Evolutionary conservation across 2,113 vertebrate species (phyloP).

Genomic region (Taurulus bubalis): DNA sequence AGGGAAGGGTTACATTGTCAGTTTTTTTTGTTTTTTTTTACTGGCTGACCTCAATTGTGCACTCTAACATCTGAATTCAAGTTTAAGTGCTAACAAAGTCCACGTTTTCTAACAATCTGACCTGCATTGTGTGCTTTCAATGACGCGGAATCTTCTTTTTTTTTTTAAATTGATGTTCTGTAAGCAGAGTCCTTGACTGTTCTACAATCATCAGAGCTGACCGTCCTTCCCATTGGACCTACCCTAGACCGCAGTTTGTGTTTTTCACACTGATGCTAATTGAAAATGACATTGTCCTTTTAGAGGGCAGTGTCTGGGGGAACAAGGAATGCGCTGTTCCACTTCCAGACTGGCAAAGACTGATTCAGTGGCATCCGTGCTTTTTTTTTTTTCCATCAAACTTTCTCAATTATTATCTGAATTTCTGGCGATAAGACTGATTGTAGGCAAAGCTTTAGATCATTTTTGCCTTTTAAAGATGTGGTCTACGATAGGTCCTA

Average conservation of each 20-base stretch:
- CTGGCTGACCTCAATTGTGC: conserved; percentile 46
- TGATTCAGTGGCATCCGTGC: conserved; percentile 20
- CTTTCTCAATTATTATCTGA: neutral
- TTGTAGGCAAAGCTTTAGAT: neutral
- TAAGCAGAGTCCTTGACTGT: conserved; percentile 72
- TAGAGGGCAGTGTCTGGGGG: conserved; percentile 33
- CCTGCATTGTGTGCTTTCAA: conserved; percentile 64
- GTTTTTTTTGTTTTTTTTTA: conserved; percentile 20
- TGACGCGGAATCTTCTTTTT: conserved; percentile 54
- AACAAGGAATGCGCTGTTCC: conserved; percentile 48
- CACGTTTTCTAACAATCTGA: conserved; percentile 39
- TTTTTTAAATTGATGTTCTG: conserved; percentile 71
- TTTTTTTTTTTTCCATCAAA: neutral
- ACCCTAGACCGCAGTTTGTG: conserved; percentile 77
- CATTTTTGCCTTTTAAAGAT: conserved; percentile 4
- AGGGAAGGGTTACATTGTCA: conserved; percentile 22
- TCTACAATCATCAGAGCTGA: conserved; percentile 76
- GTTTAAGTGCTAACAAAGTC: neutral
- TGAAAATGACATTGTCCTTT: conserved; percentile 52
- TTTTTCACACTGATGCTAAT: conserved; percentile 53
- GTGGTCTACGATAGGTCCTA: conserved; percentile 83
- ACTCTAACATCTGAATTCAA: conserved; percentile 21
- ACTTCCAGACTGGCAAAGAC: conserved; percentile 15
- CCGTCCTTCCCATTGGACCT: conserved; percentile 79
- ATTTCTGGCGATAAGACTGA: neutral